Percentiles rank a stretch among this genome's conserved stretches.
These are phyloP conservation scores for Microcebus griseorufus DNA, from an alignment of 2,113 vertebrate species.

Conservation along the genomic window DNA sequence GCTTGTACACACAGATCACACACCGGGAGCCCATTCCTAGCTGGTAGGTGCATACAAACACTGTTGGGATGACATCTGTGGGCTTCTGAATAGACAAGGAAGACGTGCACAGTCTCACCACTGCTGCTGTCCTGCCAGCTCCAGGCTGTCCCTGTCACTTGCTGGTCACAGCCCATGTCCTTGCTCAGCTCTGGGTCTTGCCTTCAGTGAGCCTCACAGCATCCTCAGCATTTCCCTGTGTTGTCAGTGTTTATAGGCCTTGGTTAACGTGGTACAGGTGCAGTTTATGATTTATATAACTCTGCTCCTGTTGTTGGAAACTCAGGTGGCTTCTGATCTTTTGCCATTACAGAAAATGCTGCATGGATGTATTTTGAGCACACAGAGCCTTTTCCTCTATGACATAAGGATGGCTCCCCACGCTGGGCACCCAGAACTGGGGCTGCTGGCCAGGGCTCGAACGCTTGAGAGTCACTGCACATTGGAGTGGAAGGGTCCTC, in stretches of 20 bases:
- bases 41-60: neutral
- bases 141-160: too few relatives aligned
- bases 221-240: neutral
- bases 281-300: neutral
- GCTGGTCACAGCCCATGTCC: neutral
- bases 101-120: neutral
- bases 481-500: neutral
- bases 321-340: neutral
- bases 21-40: accelerated
- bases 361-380: neutral
- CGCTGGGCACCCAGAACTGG: neutral
- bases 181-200: accelerated
- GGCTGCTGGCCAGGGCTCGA: neutral
- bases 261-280: neutral
- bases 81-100: neutral
- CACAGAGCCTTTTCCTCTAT: neutral
- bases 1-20: neutral
- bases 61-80: accelerated
- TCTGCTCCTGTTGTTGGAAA: neutral
- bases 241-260: neutral
- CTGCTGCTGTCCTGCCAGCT: neutral
- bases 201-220: neutral
- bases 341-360: neutral
- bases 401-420: neutral
- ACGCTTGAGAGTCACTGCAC: neutral